Percentiles rank a stretch among this genome's conserved stretches.
phyloP scores from a whole-genome alignment of 2,888 invertebrate species.

The Andrena bicolor region DNA sequence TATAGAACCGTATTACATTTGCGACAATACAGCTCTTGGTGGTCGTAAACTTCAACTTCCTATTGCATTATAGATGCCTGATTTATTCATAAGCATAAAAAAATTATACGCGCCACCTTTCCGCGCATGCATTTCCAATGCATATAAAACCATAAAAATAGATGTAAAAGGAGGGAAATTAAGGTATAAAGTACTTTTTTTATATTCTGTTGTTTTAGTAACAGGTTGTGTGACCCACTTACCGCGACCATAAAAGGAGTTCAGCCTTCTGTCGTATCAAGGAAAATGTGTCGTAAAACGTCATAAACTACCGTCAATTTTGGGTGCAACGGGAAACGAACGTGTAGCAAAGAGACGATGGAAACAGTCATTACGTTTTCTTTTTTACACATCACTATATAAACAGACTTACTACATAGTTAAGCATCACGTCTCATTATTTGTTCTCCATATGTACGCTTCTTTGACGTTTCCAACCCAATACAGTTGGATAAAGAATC shows the following conservation, averaged over 20 bases:
- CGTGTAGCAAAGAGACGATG: not conserved
- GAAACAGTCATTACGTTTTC: not conserved
- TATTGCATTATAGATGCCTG: not conserved
- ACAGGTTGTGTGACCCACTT: constrained; percentile 24
- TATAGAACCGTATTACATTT: not conserved
- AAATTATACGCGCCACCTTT: not conserved
- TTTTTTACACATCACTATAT: too few relatives aligned
- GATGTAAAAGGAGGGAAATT: constrained; percentile 17
- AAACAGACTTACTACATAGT: too few relatives aligned
- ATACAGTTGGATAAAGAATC: not conserved
- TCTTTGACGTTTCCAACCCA: not conserved
- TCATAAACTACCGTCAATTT: constrained; percentile 30
- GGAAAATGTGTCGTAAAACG: constrained; percentile 29
- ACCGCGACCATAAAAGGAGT: constrained; percentile 29
- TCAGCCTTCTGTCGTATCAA: constrained; percentile 7
- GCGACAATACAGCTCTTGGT: not conserved
- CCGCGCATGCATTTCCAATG: not conserved
- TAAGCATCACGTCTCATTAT: too few relatives aligned
- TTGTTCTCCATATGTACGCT: too few relatives aligned
- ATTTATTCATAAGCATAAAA: constrained; percentile 2
- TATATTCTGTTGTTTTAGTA: constrained; percentile 27
- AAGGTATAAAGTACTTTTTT: constrained; percentile 29
- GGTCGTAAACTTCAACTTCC: not conserved
- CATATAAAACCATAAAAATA: constrained; percentile 14
- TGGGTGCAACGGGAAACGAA: not conserved